Conservation (phyloP, 2,888 invertebrate species). For the Priocnemis perturbator region DNA sequence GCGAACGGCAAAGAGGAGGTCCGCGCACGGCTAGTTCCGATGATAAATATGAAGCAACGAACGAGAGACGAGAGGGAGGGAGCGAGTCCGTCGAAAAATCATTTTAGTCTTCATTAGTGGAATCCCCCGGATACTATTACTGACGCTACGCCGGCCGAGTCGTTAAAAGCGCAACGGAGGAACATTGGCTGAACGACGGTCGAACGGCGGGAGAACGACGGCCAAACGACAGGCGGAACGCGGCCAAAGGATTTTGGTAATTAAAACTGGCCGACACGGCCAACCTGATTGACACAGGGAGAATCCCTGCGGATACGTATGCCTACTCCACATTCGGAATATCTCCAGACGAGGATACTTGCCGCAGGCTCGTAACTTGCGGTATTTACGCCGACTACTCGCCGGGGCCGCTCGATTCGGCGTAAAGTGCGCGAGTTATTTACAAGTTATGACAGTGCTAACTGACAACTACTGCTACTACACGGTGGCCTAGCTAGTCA, state of each 20-base stretch:
- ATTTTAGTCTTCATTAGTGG: constrained; percentile 30
- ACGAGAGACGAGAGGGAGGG: too few species aligned
- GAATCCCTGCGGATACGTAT: constrained; percentile 42
- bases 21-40: too few species aligned
- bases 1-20: too few species aligned
- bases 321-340: constrained; percentile 24
- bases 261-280: constrained; percentile 47
- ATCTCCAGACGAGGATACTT: constrained; percentile 28
- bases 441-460: constrained; percentile 32
- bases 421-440: constrained; percentile 41
- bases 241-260: constrained; percentile 47
- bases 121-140: constrained; percentile 31
- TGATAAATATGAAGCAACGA: too few species aligned
- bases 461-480: constrained; percentile 36
- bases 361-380: constrained; percentile 41
- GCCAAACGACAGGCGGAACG: constrained; percentile 18
- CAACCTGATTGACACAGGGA: constrained; percentile 52
- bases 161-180: constrained; percentile 32
- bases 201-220: constrained; percentile 21
- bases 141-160: constrained; percentile 27
- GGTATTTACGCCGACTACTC: constrained; percentile 33
- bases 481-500: constrained; percentile 25
- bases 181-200: not conserved
- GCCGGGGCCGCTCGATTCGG: constrained; percentile 16
- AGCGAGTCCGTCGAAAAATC: constrained; percentile 4